Evolutionary conservation across 2,888 invertebrate species (phyloP).

Genomic region (Idaea aversata): DNA sequence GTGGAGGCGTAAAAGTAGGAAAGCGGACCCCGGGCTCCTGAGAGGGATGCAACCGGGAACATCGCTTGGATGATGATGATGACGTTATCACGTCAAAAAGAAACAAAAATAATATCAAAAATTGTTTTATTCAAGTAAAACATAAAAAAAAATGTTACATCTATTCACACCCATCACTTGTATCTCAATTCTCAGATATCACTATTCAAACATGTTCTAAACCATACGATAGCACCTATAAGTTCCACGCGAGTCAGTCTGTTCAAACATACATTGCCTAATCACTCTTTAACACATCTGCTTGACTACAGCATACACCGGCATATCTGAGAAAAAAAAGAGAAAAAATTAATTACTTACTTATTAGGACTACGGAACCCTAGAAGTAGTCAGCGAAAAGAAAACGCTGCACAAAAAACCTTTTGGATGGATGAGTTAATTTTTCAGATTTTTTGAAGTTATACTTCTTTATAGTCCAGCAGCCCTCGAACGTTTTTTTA

Average conservation of each 20-base stretch:
- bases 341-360: constrained; percentile 4
- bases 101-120: neutral
- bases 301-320: constrained; percentile 61
- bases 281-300: neutral
- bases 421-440: no score
- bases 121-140: neutral
- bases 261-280: constrained; percentile 4
- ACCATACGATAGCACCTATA: neutral
- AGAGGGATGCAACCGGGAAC: no score
- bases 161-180: neutral
- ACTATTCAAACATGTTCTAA: neutral
- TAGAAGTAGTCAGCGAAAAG: no score
- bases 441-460: no score
- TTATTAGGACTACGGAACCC: no score
- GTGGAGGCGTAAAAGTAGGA: no score
- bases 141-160: neutral
- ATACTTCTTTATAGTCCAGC: no score
- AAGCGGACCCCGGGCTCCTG: no score
- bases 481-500: no score
- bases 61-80: no score
- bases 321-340: constrained; percentile 58
- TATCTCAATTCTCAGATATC: neutral
- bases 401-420: no score
- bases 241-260: neutral
- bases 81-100: no score